Evolutionary conservation across 2,113 vertebrate species (phyloP), one percentile per base, ranked within the genome.

Genomic region (Hymenochirus boettgeri): DNA sequence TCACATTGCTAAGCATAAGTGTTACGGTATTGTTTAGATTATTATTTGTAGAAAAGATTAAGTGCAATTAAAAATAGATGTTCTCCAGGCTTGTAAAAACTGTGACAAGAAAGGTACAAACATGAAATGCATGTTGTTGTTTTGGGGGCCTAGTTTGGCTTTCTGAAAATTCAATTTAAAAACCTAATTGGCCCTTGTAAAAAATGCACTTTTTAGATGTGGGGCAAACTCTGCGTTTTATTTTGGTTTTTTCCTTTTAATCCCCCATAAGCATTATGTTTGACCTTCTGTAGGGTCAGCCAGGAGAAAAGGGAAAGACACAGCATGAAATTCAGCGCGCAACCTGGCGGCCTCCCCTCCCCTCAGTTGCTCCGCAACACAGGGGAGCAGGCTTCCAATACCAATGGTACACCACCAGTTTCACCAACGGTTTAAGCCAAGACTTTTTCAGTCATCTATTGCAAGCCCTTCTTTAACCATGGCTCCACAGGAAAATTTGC

Each of bases 181-280:
- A 67, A 25, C 80, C 78, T 80, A 81, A 82, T 86, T 89, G 86
- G 88, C 85, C 86, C 85, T 70, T 80, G 76, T 82, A n/a, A n/a
- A n/a, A n/a, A 77, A 79, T 80, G 82, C 85, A 83, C 80, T 84
- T 80, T 81, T 84, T 86, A n/a, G 83, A 85, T 83, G 84, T 54
- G 83, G 88, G 83, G 86, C 87, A 86, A 83, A 83, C 87, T 83
- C 85, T 85, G 87, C 86, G 84, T 89, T 83, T 85, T 86, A 81
- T 89, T 84, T 85, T 85, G 86, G 86, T 88, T 86, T 85, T 88
- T 86, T 82, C 86, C 84, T 86, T 88, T 90, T 89, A 90, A 93
- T 90, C 93, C 94, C 94, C 93, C 94, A 95, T 98, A 98, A 98
- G 95, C 95, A 98, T 95, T 98, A 93, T 98, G 94, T 97, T 95